A percentile compares a stretch with the other conserved stretches of the same genome.
Evolutionary conservation across 2,797 vertebrate species (phyloP).

Genomic region (Lophura swinhoii): DNA sequence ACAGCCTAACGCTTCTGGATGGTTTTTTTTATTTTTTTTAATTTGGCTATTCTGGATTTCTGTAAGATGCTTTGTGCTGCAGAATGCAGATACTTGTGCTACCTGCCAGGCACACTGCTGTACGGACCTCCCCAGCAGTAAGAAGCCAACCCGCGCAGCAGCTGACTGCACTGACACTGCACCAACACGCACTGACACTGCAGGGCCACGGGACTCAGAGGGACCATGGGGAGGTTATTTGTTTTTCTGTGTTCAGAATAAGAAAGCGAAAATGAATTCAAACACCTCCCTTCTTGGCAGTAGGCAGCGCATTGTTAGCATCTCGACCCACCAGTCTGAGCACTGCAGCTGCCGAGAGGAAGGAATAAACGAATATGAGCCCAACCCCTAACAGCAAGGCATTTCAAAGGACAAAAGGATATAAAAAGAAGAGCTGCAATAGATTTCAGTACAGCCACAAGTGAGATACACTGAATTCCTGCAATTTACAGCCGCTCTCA

Average conservation of each 20-base stretch:
- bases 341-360: conserved; percentile 44
- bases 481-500: neutral
- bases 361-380: conserved; percentile 60
- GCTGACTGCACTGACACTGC: too few species aligned
- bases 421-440: conserved; percentile 36
- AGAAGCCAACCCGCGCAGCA: neutral
- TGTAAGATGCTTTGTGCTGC: neutral
- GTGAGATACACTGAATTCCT: conserved; percentile 10
- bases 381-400: conserved; percentile 15
- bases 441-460: conserved; percentile 14
- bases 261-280: conserved; percentile 69
- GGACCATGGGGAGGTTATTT: neutral
- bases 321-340: conserved; percentile 37
- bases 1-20: neutral
- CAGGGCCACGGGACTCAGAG: neutral
- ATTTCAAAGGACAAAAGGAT: conserved; percentile 55
- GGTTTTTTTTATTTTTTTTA: neutral
- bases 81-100: neutral
- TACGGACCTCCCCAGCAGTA: neutral
- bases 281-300: conserved; percentile 66
- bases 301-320: conserved; percentile 61
- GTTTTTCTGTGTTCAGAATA: neutral
- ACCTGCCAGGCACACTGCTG: neutral
- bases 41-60: neutral
- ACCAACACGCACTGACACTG: neutral